Percentiles rank a stretch among this genome's conserved stretches.
phyloP scores from a whole-genome alignment of 2,113 vertebrate species.

The Eretmochelys imbricata region DNA sequence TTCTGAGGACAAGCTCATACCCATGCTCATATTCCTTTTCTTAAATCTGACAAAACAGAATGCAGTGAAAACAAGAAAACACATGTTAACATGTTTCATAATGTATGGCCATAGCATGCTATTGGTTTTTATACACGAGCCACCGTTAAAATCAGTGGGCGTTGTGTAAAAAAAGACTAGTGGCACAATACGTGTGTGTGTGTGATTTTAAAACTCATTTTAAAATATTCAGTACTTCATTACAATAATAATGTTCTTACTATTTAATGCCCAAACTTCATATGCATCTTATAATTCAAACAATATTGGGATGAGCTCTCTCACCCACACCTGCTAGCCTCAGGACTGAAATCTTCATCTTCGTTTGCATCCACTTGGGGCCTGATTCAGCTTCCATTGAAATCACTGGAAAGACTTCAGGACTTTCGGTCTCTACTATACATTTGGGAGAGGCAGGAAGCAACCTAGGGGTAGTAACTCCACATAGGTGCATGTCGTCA shows the following conservation, averaged over 20 bases:
- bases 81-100: not conserved
- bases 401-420: not conserved
- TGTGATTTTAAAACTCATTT: not conserved
- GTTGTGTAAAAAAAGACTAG: not conserved
- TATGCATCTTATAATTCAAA: not conserved
- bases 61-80: not conserved
- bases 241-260: not conserved
- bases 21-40: not conserved
- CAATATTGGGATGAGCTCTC: not conserved
- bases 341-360: not conserved
- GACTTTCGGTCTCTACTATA: not conserved
- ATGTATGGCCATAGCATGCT: not conserved
- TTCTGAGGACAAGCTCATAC: not conserved
- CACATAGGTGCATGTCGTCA: not conserved
- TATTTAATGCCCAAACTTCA: not conserved
- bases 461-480: not conserved
- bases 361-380: not conserved
- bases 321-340: not conserved
- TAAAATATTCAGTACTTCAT: not conserved
- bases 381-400: not conserved
- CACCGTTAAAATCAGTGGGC: not conserved
- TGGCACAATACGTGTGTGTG: accelerated
- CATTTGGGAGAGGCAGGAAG: not conserved
- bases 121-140: not conserved
- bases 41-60: not conserved